These are phyloP conservation scores for Trissolcus brochymenae DNA, from an alignment of 2,888 invertebrate genomes.

Conservation along the genomic window DNA sequence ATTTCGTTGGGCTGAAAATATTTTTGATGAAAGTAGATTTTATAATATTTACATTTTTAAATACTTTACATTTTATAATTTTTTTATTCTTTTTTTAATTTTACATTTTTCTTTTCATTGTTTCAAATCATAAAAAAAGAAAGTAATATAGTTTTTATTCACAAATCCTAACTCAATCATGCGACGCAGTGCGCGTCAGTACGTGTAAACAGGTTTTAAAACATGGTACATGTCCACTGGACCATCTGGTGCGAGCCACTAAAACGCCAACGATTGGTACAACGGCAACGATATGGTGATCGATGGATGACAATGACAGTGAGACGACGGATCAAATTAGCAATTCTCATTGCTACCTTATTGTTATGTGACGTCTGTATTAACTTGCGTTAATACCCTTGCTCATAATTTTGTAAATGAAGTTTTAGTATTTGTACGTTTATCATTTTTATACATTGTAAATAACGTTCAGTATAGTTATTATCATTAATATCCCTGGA, in stretches of 20 bases:
- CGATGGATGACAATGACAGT: background rate
- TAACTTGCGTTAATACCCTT: constrained; percentile 4
- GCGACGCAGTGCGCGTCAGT: constrained; percentile 3
- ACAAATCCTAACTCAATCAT: background rate
- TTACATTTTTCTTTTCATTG: too few relatives aligned
- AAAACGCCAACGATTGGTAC: constrained; percentile 5
- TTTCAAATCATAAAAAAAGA: too few relatives aligned
- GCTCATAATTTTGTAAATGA: background rate
- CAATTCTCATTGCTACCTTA: constrained; percentile 9
- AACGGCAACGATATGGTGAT: constrained; percentile 3
- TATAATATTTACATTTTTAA: too few relatives aligned
- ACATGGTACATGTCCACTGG: constrained; percentile 6
- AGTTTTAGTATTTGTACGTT: constrained; percentile 1
- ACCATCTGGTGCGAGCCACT: constrained; percentile 7
- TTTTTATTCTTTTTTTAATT: too few relatives aligned
- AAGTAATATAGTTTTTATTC: too few relatives aligned
- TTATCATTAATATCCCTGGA: too few relatives aligned
- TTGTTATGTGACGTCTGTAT: constrained; percentile 7
- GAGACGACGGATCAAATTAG: constrained; percentile 3
- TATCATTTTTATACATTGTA: too few relatives aligned
- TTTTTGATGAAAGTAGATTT: too few relatives aligned
- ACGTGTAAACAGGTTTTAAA: constrained; percentile 13
- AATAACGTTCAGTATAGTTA: too few relatives aligned
- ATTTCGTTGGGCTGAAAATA: too few relatives aligned
- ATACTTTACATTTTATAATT: too few relatives aligned